These are phyloP conservation scores for Lordiphosa fenestrarum DNA, from an alignment of 2,888 invertebrate species.

Conservation along the genomic window DNA sequence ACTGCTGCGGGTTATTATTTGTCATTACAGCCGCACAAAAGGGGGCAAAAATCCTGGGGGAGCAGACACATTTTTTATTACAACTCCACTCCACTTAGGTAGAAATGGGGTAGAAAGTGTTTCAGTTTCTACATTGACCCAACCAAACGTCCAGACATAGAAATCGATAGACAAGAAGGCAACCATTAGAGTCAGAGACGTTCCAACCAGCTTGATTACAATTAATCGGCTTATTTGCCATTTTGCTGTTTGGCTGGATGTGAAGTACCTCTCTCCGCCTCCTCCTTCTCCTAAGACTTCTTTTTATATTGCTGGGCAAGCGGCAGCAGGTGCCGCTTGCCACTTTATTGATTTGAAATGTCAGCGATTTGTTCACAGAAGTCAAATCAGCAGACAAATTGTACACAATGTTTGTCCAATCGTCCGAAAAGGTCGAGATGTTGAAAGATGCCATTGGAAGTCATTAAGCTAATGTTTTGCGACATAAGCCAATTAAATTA, in stretches of 20 bases:
- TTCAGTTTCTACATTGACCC: constrained; percentile 60
- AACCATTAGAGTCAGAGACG: constrained; percentile 17
- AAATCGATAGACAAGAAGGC: constrained; percentile 57
- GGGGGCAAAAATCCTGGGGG: constrained; percentile 4
- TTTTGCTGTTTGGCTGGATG: constrained; percentile 40
- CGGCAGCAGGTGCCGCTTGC: constrained; percentile 13
- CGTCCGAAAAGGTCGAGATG: no score
- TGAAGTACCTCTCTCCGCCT: constrained; percentile 28
- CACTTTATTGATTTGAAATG: constrained; percentile 62
- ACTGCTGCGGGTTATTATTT: constrained; percentile 62
- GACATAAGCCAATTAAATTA: no score
- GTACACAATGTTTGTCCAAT: constrained; percentile 6
- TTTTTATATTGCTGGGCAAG: not conserved
- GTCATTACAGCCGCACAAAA: constrained; percentile 56
- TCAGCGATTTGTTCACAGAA: constrained; percentile 38
- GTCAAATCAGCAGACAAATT: constrained; percentile 14
- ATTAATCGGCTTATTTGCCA: constrained; percentile 71
- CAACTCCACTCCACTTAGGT: constrained; percentile 24
- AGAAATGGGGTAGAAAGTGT: constrained; percentile 68
- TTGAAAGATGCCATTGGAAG: no score
- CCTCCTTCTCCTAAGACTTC: constrained; percentile 7
- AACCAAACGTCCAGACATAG: constrained; percentile 51
- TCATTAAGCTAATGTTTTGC: no score
- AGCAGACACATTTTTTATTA: constrained; percentile 27
- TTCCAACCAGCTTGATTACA: constrained; percentile 66